These are phyloP conservation scores for Phainopepla nitens DNA, from an alignment of 2,113 vertebrate species.

Conservation along the genomic window DNA sequence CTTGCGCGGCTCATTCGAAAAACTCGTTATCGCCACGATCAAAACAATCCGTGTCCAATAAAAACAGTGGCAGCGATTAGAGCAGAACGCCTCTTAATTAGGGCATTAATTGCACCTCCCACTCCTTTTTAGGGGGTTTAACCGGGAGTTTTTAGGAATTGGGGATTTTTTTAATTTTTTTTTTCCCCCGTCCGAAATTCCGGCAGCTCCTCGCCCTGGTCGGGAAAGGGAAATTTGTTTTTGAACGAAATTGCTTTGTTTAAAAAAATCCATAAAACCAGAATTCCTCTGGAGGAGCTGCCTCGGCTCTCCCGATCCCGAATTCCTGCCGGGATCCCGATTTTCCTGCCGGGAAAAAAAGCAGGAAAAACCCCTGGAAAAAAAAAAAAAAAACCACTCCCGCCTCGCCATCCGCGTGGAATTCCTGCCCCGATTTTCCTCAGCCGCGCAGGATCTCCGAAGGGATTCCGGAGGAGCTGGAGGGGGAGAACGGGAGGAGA, in stretches of 20 bases:
- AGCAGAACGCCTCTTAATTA: background rate
- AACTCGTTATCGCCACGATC: background rate
- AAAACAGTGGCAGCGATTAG: background rate
- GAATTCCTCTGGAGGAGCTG: background rate
- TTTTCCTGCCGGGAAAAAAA: background rate
- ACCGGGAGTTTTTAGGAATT: background rate
- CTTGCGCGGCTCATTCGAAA: background rate
- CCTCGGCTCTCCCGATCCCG: fast-evolving
- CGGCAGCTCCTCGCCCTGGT: background rate
- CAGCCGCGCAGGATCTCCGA: fast-evolving
- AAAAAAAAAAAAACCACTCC: background rate
- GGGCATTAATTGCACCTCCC: background rate
- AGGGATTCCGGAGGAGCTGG: background rate
- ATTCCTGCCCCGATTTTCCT: background rate
- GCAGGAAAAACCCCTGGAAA: no score
- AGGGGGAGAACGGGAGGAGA: background rate
- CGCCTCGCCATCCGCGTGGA: background rate
- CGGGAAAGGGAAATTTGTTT: no score
- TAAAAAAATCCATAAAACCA: no score
- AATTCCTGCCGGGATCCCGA: background rate
- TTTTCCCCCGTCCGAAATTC: background rate
- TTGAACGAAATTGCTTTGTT: background rate
- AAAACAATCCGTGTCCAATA: background rate
- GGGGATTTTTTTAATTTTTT: background rate
- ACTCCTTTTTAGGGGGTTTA: background rate